Base-by-base conservation (phyloP, 2,797 vertebrate species). In the Acipenser ruthenus region DNA sequence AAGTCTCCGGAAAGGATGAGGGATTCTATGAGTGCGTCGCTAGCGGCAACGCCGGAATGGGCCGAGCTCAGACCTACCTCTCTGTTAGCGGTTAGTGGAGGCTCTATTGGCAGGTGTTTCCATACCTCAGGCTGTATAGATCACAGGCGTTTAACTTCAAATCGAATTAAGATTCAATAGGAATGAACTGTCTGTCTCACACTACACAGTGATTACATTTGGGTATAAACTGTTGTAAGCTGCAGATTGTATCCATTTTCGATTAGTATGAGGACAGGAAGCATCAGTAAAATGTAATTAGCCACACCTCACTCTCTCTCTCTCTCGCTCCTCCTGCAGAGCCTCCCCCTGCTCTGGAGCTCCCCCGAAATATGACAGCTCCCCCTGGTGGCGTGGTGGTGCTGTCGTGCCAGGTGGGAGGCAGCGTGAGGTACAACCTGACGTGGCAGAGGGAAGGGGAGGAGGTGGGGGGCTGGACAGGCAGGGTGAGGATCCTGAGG, bases 21-120 rank as follows among this genome's bases (percentile, higher is more conserved):
- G 96, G 94, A 56, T 69, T 64, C 0, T 97, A 97, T 0, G 91
- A 96, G 71, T 98, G 96, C 68, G 65, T 76, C 0, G 95, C 92
- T 0, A 84, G 85, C 4, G 97, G 91, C 84, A 86, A 77, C 6
- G 87, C 87, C 0, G 96, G 96, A 12, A 83, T 79, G 0, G 89
- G 92, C 0, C 85, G 73, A 18, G 95, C 91, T 48, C 72, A 75
- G 6, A 78, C 89, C 13, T 86, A 87, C 51, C 7, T 97, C 60
- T 84, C 83, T 7, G 81, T 98, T 58, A 89, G 87, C 91, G 95
- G 95, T 97, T 78, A 18, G 82, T 61, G 3, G 37, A 37, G 23
- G 23, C 23, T 37, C 23, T 37, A 1, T 37, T 37, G 23, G 23
- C 23, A 37, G 23, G 23, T 2, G 23, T 37, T 37, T 37, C 23